Evolutionary conservation across 1,140 invertebrate genomes (phyloP), one percentile per base, ranked within the genome.

Genomic region (Drosophila simulans): DNA sequence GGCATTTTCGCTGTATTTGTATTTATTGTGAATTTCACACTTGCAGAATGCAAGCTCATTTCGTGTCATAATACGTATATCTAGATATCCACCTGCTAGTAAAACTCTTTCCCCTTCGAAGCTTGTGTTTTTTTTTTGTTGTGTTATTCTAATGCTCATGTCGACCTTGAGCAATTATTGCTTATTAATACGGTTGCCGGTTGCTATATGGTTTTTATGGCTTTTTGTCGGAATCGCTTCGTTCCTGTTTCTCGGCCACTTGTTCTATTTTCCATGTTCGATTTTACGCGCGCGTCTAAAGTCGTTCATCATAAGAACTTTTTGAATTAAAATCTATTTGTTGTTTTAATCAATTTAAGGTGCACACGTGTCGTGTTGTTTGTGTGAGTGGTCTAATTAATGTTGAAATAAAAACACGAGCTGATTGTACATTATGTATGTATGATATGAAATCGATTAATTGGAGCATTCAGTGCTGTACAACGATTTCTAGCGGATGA

Each of bases 141-240:
- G n/a, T 62, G 39, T 34, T 74, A 59, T 73, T 85, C 81, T 80
- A 86, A 79, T 65, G 79, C 52, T 51, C 70, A 71, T 45, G 58
- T 70, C 77, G 83, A 83, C 83, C 83, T 88, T 88, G 84, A 58
- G 48, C 63, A 83, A 83, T 83, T 89, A 89, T 89, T 80, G 84
- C 71, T 83, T 77, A 89, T 88, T 89, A 80, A 80, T 89, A 68
- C 52, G 73, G 42, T 31, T 55, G 57, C 48, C 64, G 27, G 48
- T 48, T 54, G 40, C 22, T 62, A 39, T 69, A 43, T 12, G 65
- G 54, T 45, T 49, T 64, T 84, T 52, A 69, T 65, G 43, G 25
- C 35, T 63, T 64, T 71, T 34, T 58, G 40, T 31, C 48, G 51
- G 53, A 51, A 57, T 63, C 49, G 70, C 58, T 45, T 37, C 42